Percentiles rank a stretch among this genome's conserved stretches.
phyloP scores from a whole-genome alignment of 2,797 vertebrate genomes.

The Microchirus variegatus region DNA sequence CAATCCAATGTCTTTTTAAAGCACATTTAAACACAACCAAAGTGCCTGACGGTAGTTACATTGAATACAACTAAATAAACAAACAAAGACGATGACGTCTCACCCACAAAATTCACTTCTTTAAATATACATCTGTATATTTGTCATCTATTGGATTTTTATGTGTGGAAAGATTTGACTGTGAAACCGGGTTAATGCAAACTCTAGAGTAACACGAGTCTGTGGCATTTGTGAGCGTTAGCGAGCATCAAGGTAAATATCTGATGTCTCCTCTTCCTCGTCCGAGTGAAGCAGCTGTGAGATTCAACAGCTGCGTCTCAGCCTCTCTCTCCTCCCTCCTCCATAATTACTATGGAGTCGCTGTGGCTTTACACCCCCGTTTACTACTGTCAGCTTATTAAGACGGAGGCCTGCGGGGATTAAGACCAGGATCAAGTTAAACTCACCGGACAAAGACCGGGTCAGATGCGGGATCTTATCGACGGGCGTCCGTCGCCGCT shows the following conservation, averaged over 20 bases:
- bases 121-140: no score
- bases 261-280: slow-evolving; percentile 28
- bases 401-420: slow-evolving; percentile 60
- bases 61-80: no score
- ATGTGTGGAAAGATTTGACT: no score
- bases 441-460: slow-evolving; percentile 32
- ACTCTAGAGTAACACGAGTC: neutral
- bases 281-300: slow-evolving; percentile 58
- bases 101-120: no score
- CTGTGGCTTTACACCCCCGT: slow-evolving; percentile 68
- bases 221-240: neutral
- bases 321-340: neutral
- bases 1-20: no score
- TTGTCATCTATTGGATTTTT: no score
- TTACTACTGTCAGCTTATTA: slow-evolving; percentile 68
- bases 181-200: no score
- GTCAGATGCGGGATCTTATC: slow-evolving; percentile 20
- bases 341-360: slow-evolving; percentile 65
- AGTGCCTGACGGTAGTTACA: no score
- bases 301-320: slow-evolving; percentile 61
- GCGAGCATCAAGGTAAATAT: slow-evolving; percentile 6
- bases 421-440: slow-evolving; percentile 57
- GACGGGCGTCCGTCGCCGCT: slow-evolving; percentile 21
- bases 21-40: no score
- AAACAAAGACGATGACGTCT: no score